A percentile compares a stretch with the other conserved stretches of the same genome.
phyloP scores from a whole-genome alignment of 1,140 invertebrate genomes.

The Cataglyphis hispanica region DNA sequence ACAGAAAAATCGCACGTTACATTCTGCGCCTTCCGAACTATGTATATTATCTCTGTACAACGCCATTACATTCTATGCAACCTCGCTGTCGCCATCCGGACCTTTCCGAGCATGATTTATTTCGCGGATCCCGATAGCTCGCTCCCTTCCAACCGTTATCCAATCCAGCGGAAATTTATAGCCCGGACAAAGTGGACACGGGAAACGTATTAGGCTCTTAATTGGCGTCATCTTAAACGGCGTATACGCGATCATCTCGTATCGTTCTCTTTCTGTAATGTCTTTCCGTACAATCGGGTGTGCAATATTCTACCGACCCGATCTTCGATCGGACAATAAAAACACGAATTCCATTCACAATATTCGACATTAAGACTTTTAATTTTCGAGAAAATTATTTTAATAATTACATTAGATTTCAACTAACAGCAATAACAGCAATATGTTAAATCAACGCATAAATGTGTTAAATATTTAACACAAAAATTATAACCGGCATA shows the following conservation, averaged over 20 bases:
- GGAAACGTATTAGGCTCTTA: background rate
- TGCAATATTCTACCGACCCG: background rate
- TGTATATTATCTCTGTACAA: slow-evolving; percentile 31
- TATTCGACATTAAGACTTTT: background rate
- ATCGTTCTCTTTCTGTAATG: background rate
- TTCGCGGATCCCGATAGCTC: background rate
- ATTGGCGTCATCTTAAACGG: slow-evolving; percentile 3
- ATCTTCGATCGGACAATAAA: background rate
- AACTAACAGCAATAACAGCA: too few species aligned
- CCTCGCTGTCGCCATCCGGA: background rate
- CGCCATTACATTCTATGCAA: slow-evolving; percentile 4
- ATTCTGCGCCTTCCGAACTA: slow-evolving; percentile 24
- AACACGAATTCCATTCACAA: background rate
- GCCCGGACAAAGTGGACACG: background rate
- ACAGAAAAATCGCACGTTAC: slow-evolving; percentile 34
- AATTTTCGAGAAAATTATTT: too few species aligned
- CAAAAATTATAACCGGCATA: too few species aligned
- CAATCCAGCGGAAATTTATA: slow-evolving; percentile 15
- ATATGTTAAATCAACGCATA: too few species aligned
- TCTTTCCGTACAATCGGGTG: background rate
- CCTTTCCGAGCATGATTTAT: slow-evolving; percentile 21
- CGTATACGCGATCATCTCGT: background rate
- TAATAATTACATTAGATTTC: too few species aligned
- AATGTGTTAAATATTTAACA: too few species aligned
- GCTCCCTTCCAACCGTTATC: background rate